Evolutionary conservation across 1,140 invertebrate genomes (phyloP), one percentile per base, ranked within the genome.

Genomic region (Sinella curviseta): DNA sequence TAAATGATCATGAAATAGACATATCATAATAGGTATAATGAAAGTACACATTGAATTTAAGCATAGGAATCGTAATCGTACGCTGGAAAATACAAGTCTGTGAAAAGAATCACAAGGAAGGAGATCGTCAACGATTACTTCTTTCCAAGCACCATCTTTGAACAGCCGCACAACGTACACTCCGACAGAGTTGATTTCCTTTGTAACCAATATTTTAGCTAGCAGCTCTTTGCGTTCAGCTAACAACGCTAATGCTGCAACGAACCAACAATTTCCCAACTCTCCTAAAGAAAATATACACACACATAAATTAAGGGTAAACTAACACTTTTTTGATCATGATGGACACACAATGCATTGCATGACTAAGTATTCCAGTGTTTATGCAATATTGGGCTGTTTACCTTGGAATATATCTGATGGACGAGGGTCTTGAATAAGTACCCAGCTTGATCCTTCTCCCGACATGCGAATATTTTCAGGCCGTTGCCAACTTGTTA

Each of bases 221-320:
- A 92, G 87, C 30, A 92, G 85, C 77, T 90, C 89, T 28, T 89
- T 88, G 76, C 89, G 83, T 83, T 92, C 91, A 31, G 91, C 89
- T 65, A 92, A 84, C 0, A 92, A 89, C 31, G 91, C 90, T 81
- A 92, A 84, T 2, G 91, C 90, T 85, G 89, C 90, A 35, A 92
- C 81, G 80, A 92, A 87, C 91, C 91, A 92, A 85, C 91, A 92
- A 84, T 92, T 90, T 73, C 91, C 91, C 4, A 92, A 85, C 65
- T 89, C 84, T 12, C 77, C 74, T 75, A 30, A 17, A 75, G 16
- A 54, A 34, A 77, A 74, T 75, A 75, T 48, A 48, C n/a, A 39
- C 12, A 74, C 8, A 67, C 4, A 31, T 34, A 31, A 74, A 4
- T 74, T 34, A 31, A 30, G 33, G 12, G n/a, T 74, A 8, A 74